A percentile compares a stretch with the other conserved stretches of the same genome.
Evolutionary conservation across 1,140 invertebrate genomes (phyloP).

Genomic region (Steinernema khuongi): DNA sequence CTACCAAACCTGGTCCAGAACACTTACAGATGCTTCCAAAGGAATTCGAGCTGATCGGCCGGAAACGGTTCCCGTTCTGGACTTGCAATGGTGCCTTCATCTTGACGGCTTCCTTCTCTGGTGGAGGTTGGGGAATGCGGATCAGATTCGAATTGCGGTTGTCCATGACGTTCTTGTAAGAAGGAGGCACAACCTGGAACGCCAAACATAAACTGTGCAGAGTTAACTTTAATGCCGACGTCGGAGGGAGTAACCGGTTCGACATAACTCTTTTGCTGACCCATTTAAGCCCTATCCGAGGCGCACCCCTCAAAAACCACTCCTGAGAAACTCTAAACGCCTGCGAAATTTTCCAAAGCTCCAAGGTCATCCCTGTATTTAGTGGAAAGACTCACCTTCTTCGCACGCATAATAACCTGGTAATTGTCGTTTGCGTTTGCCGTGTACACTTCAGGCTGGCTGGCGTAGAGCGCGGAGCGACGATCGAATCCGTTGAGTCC

Average conservation of each 20-base stretch:
- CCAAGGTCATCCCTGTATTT: constrained; percentile 1
- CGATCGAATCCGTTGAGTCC: constrained; percentile 27
- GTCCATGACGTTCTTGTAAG: background rate
- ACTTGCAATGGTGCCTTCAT: background rate
- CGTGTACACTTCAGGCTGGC: constrained; percentile 2
- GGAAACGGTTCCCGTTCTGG: background rate
- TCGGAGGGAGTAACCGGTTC: background rate
- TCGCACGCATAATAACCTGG: constrained; percentile 20
- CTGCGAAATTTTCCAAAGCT: background rate
- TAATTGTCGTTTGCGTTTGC: constrained; percentile 21
- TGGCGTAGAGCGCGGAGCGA: background rate
- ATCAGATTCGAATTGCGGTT: background rate
- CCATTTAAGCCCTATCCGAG: no score
- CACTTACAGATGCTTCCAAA: background rate
- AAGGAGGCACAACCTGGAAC: background rate
- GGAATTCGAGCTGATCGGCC: background rate
- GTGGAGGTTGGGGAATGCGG: background rate
- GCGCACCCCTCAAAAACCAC: no score
- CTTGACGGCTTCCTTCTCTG: background rate
- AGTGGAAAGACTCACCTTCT: constrained; percentile 24
- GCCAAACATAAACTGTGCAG: background rate
- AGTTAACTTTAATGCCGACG: background rate
- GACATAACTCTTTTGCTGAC: background rate
- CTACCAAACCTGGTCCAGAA: background rate
- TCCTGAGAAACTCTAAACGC: no score